phyloP scores from a whole-genome alignment of 2,888 invertebrate species.

The Ypsolopha scabrella region DNA sequence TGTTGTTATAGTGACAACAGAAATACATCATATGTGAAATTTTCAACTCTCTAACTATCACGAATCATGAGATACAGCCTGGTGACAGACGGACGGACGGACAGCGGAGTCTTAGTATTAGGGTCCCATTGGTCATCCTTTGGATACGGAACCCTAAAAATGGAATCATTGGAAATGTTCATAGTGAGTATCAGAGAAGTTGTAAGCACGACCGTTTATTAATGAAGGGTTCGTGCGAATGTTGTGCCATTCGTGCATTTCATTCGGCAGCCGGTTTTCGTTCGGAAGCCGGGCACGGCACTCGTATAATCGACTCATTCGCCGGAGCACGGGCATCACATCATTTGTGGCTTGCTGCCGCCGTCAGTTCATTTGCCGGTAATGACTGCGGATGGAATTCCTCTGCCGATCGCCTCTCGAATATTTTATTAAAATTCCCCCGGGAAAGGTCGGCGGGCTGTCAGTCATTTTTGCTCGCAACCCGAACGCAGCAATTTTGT shows the following conservation, averaged over 20 bases:
- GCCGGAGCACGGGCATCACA: constrained; percentile 20
- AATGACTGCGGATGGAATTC: constrained; percentile 24
- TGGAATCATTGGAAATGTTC: no score
- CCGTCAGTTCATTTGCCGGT: constrained; percentile 35
- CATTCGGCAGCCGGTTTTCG: constrained; percentile 15
- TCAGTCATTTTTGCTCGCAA: background rate
- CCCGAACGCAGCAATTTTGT: background rate
- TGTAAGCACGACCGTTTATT: background rate
- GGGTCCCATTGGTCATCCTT: no score
- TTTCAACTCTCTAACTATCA: no score
- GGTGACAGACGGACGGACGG: no score
- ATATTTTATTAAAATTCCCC: constrained; percentile 29
- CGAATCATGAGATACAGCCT: no score
- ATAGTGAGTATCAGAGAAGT: no score
- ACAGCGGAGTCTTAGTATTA: no score
- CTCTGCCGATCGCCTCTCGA: constrained; percentile 22
- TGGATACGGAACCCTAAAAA: no score
- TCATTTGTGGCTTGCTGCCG: constrained; percentile 25
- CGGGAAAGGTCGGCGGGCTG: constrained; percentile 12
- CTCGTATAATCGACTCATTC: constrained; percentile 14
- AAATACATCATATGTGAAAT: no score
- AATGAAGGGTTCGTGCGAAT: constrained; percentile 6
- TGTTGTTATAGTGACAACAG: no score
- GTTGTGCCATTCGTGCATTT: constrained; percentile 18
- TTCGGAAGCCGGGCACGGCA: constrained; percentile 11